Evolutionary conservation across 2,113 vertebrate genomes (phyloP).

Genomic region (Cathartes aura): DNA sequence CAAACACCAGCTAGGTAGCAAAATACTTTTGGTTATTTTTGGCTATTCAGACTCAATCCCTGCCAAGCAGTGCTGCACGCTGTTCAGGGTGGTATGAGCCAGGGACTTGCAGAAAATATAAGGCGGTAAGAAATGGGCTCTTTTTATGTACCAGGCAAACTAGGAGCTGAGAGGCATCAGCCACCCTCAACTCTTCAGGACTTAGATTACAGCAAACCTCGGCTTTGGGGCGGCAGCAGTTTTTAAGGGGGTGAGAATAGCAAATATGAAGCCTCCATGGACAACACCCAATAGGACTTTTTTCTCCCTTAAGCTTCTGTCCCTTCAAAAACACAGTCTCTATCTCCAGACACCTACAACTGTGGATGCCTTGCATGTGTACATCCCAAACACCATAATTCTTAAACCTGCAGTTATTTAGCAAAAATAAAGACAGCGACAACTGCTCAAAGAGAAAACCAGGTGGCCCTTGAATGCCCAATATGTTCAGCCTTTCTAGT

Average conservation of each 20-base stretch:
- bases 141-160: background rate
- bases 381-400: background rate
- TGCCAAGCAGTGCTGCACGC: background rate
- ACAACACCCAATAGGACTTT: background rate
- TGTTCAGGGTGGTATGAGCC: background rate
- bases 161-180: background rate
- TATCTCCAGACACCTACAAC: background rate
- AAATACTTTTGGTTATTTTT: background rate
- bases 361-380: rapidly evolving
- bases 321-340: background rate
- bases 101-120: background rate
- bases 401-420: background rate
- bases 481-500: background rate
- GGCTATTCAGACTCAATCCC: background rate
- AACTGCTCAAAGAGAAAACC: background rate
- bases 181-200: background rate
- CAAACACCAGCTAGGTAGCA: background rate
- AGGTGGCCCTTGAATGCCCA: background rate
- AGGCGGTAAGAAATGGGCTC: rapidly evolving
- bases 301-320: background rate
- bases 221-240: rapidly evolving
- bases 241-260: background rate
- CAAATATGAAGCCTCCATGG: rapidly evolving
- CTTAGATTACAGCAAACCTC: background rate
- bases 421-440: background rate